Evolutionary conservation across 2,113 vertebrate genomes (phyloP), one percentile per base, ranked within the genome.

Genomic region (Dicaeum eximium): DNA sequence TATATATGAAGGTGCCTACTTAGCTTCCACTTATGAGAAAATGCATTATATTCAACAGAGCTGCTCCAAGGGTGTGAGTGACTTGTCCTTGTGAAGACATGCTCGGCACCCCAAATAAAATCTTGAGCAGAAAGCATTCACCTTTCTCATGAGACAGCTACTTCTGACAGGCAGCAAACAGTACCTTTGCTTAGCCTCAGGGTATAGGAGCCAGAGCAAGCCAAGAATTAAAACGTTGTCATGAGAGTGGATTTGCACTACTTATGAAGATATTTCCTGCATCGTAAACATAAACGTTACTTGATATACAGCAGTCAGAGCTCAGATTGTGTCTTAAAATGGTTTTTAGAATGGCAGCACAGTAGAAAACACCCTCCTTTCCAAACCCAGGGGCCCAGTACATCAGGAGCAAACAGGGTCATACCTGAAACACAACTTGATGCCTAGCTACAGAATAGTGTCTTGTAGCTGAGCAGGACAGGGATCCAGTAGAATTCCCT

Each of bases 401-500:
- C 2, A 1, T 35, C 30, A 50, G 62, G 30, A 71, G 14, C 9
- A 86, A 71, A 20, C 10, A 54, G 44, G 37, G 19, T 30, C 15
- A 18, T n/a, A 28, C 27, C 22, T 31, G 54, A 64, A 64, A 22
- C 47, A 31, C n/a, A 62, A 9, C 7, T 16, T 30, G 42, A 38
- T 64, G 21, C 8, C 5, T 15, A 28, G 20, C 15, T 69, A 61
- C 15, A 23, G 71, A 85, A 42, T 8, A 56, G 4, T 22, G 8
- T 24, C 40, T 42, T 72, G 51, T 45, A 83, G 27, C 13, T 50
- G 14, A 12, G 17, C 0, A 0, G 15, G 15, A 13, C 0, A 0
- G 7, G 8, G 6, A 48, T 37, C 33, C n/a, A 9, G 27, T 31
- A 48, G 35, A 44, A 17, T 42, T 74, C 44, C 12, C 31, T 28